These are phyloP conservation scores for Drosophila sulfurigaster DNA, from an alignment of 1,140 invertebrate genomes.

Conservation along the genomic window DNA sequence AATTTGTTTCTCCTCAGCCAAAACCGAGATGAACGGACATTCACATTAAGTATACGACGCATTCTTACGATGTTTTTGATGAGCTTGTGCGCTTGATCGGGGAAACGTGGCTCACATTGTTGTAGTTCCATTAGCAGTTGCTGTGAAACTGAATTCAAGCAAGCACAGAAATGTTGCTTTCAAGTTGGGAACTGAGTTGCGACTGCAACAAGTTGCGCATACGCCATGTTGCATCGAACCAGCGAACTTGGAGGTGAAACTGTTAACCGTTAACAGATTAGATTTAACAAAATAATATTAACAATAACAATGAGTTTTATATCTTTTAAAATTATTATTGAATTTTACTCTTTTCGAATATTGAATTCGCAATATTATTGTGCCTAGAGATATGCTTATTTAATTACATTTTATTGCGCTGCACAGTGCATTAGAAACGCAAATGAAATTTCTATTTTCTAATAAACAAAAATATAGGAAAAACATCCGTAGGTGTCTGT, in stretches of 20 bases:
- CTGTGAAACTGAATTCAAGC: conserved; percentile 39
- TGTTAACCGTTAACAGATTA: conserved; percentile 20
- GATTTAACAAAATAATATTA: background rate
- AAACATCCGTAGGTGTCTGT: background rate
- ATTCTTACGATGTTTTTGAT: conserved; percentile 11
- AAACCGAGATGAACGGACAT: conserved; percentile 17
- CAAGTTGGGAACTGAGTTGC: too few species aligned
- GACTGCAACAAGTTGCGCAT: conserved; percentile 46
- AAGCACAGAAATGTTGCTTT: background rate
- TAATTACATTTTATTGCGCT: conserved; percentile 1
- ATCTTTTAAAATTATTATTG: background rate
- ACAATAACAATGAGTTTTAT: background rate
- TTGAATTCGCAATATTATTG: background rate
- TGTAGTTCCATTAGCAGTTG: conserved; percentile 30
- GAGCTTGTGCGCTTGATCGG: background rate
- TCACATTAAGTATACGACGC: conserved; percentile 42
- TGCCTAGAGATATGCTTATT: background rate
- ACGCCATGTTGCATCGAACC: conserved; percentile 35
- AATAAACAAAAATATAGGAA: background rate
- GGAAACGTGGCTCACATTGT: conserved; percentile 3
- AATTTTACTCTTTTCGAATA: too few species aligned
- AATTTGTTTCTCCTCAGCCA: conserved; percentile 41
- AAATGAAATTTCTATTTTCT: background rate
- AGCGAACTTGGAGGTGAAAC: conserved; percentile 9
- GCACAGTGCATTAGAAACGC: background rate